These are phyloP conservation scores for Odontocerum albicorne DNA, from an alignment of 2,888 invertebrate species.

Conservation along the genomic window DNA sequence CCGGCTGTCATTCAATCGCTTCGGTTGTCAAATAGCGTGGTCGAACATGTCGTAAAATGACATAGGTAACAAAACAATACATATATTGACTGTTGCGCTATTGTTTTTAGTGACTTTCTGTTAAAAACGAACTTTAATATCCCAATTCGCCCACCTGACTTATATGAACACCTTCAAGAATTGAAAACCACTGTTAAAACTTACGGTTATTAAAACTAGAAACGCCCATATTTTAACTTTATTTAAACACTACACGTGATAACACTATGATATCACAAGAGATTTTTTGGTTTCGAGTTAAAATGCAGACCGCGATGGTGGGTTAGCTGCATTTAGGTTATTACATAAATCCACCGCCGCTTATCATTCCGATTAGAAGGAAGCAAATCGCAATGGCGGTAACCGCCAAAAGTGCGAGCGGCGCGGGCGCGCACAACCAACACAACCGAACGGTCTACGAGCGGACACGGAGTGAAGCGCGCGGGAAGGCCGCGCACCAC, in stretches of 20 bases:
- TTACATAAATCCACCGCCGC: constrained; percentile 21
- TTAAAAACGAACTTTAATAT: constrained; percentile 15
- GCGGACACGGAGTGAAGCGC: constrained; percentile 3
- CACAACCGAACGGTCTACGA: constrained; percentile 6
- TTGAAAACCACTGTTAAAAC: constrained; percentile 8
- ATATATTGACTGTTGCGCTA: background rate
- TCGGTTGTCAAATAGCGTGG: background rate
- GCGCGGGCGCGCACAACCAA: constrained; percentile 9
- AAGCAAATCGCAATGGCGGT: constrained; percentile 20
- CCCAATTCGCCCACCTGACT: constrained; percentile 18
- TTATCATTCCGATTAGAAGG: constrained; percentile 15
- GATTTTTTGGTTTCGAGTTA: constrained; percentile 1
- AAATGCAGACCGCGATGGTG: constrained; percentile 1
- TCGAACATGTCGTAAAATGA: background rate
- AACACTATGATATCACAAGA: background rate
- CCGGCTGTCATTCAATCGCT: constrained; percentile 23
- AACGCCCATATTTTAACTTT: constrained; percentile 19
- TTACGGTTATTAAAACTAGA: constrained; percentile 23
- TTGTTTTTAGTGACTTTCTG: constrained; percentile 9
- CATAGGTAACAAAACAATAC: background rate
- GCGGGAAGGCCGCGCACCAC: background rate
- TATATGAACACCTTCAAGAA: background rate
- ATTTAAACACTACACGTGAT: background rate
- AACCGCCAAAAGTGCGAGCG: constrained; percentile 7
- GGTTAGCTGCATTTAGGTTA: constrained; percentile 12